phyloP scores from a whole-genome alignment of 2,797 vertebrate species.

The Neopelma chrysocephalum region DNA sequence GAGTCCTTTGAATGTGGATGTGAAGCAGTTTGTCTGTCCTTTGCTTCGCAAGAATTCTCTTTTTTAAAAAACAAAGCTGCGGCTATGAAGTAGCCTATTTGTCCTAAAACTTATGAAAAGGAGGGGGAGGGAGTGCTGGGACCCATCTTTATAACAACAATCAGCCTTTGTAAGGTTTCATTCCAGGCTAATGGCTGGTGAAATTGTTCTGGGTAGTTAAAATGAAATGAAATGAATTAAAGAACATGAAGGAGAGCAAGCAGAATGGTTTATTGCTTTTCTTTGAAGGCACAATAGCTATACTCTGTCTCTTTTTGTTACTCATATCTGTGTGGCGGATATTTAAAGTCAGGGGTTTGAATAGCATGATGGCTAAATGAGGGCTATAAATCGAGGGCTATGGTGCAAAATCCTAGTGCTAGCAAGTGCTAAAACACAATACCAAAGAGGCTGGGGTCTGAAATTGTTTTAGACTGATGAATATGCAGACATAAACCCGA shows the following conservation, averaged over 20 bases:
- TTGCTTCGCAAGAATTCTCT: conserved; percentile 24
- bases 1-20: conserved; percentile 22
- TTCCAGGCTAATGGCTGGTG: conserved; percentile 80
- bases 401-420: conserved; percentile 55
- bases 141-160: conserved; percentile 74
- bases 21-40: conserved; percentile 51
- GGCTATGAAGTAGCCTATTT: conserved; percentile 57
- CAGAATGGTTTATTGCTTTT: conserved; percentile 78
- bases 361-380: conserved; percentile 67
- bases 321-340: conserved; percentile 68
- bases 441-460: conserved; percentile 15
- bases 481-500: conserved; percentile 59
- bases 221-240: conserved; percentile 84
- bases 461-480: conserved; percentile 69
- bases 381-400: conserved; percentile 70
- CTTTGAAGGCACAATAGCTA: conserved; percentile 76
- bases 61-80: conserved; percentile 42
- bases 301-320: conserved; percentile 74
- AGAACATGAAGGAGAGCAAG: conserved; percentile 77
- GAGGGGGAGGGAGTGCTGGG: conserved; percentile 46
- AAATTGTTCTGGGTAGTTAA: conserved; percentile 84
- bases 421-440: conserved; percentile 56
- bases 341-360: conserved; percentile 73
- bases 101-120: conserved; percentile 66
- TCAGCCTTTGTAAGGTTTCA: conserved; percentile 75